phyloP scores from a whole-genome alignment of 2,113 vertebrate species.

The Cygnus atratus region DNA sequence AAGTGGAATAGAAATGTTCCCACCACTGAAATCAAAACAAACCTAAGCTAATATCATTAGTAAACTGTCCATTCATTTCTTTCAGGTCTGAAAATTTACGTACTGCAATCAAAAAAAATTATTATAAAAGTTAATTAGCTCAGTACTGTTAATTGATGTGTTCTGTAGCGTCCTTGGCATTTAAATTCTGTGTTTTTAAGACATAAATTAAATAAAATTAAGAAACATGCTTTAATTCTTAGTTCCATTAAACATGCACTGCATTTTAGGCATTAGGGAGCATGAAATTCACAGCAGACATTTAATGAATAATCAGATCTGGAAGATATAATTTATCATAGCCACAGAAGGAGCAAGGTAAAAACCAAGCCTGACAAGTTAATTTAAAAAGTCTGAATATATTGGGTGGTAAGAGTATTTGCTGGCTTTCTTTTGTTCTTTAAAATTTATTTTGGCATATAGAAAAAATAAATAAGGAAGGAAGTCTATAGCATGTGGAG shows the following conservation, averaged over 20 bases:
- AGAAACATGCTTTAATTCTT: constrained; percentile 10
- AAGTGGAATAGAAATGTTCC: constrained; percentile 7
- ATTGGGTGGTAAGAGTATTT: neutral
- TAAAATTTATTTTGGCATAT: neutral
- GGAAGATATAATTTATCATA: constrained; percentile 35
- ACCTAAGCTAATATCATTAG: neutral
- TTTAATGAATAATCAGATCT: constrained; percentile 42
- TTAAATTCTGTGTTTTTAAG: neutral
- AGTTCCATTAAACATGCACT: neutral
- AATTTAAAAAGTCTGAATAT: constrained; percentile 30
- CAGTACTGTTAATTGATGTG: neutral
- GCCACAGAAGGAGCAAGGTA: neutral
- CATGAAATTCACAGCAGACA: constrained; percentile 27
- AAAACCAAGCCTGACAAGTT: constrained; percentile 29
- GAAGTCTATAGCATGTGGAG: neutral
- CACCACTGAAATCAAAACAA: neutral
- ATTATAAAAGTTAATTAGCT: constrained; percentile 2
- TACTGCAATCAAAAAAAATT: neutral
- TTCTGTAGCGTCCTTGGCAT: neutral
- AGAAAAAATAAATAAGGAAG: neutral
- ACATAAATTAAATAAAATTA: constrained; percentile 31
- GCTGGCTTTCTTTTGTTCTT: neutral
- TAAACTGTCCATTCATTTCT: neutral
- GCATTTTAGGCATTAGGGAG: constrained; percentile 24
- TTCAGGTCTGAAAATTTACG: neutral